Evolutionary conservation across 2,797 vertebrate species (phyloP), one percentile per base, ranked within the genome.

Genomic region (Eidolon dupreanum): DNA sequence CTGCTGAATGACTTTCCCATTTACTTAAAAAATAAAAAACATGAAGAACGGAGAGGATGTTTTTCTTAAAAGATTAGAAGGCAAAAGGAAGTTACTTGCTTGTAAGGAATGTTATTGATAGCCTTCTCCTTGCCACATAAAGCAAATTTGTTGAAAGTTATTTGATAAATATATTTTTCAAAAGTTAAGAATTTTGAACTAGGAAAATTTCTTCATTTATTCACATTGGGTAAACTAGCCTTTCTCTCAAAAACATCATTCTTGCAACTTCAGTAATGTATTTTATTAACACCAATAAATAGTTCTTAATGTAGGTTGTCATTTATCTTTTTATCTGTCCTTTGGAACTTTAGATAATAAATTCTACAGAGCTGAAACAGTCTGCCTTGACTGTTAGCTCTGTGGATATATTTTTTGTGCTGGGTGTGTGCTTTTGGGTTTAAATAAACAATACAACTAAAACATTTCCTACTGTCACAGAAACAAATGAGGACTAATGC

Each of bases 381-480:
- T 49, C 59, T n/a, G 38, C 74, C 59, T 77, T 78, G 43, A 84
- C 28, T 59, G 28, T 78, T 83, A 82, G 49, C n/a, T 2, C 46
- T 81, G 3, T 53, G 19, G 49, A 49, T 88, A 1, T 89, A 26
- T 92, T 88, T 93, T 93, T 78, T 63, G 36, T 75, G 12, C 73
- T 57, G 49, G 10, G 31, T 88, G 36, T 66, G 65, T 81, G 73
- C 59, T 90, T 88, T 93, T 41, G 81, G 24, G 68, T 93, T 90
- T 66, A 91, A 94, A 66, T 85, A 87, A 97, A 57, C 63, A 93
- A 36, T 43, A 20, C 22, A 86, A 89, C 49, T 49, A 61, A 77
- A 77, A 31, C 20, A 55, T 81, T 88, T 97, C 22, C 43, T 73
- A n/a, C 13, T 43, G 11, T 51, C 68, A 87, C 53, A 85, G 88